phyloP scores from a whole-genome alignment of 2,888 invertebrate genomes.

The Brenthis ino region DNA sequence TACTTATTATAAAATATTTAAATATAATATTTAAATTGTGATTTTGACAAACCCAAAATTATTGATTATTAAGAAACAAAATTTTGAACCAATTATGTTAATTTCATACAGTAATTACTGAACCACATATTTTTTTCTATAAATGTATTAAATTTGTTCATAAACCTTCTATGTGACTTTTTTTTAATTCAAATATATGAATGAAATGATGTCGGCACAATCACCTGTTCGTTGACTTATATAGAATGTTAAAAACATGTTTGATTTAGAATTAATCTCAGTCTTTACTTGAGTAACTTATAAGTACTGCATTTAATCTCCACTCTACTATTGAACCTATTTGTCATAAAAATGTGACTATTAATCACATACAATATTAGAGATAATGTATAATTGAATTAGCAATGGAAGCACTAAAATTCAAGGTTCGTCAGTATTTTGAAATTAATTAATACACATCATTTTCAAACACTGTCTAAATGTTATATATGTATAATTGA shows the following conservation, averaged over 20 bases:
- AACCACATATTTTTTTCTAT: neutral
- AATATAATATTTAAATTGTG: too few relatives aligned
- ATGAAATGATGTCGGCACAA: neutral
- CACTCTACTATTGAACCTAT: constrained; percentile 13
- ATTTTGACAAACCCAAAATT: too few relatives aligned
- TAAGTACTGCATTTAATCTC: constrained; percentile 17
- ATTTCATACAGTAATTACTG: constrained; percentile 4
- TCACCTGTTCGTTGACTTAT: neutral
- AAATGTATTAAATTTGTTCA: neutral
- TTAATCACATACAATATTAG: constrained; percentile 10
- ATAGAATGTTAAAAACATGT: constrained; percentile 11
- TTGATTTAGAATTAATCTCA: constrained; percentile 28
- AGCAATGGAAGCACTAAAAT: constrained; percentile 28
- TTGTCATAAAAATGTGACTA: constrained; percentile 16
- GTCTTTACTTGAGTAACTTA: constrained; percentile 30
- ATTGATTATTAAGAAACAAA: neutral
- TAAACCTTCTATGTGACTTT: neutral
- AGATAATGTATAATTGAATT: constrained; percentile 11
- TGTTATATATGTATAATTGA: neutral
- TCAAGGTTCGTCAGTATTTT: constrained; percentile 3
- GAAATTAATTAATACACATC: neutral
- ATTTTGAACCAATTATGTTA: neutral
- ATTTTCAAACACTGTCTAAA: constrained; percentile 1
- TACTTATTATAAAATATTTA: constrained; percentile 1
- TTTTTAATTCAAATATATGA: constrained; percentile 2